Percentiles rank a stretch among this genome's conserved stretches.
phyloP scores from a whole-genome alignment of 2,888 invertebrate species.

The Oscheius onirici region DNA sequence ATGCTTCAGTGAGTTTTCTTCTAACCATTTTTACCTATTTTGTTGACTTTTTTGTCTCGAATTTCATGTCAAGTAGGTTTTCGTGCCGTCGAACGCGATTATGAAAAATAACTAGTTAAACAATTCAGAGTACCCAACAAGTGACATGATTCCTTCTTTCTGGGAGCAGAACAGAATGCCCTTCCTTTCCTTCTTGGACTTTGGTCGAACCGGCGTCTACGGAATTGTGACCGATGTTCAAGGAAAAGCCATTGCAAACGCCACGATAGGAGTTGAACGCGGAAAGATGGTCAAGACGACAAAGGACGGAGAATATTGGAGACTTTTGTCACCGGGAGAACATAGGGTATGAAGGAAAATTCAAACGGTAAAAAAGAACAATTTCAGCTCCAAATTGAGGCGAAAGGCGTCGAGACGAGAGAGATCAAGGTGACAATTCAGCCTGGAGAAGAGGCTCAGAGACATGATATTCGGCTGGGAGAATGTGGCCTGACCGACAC shows the following conservation, averaged over 20 bases:
- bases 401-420: constrained; percentile 52
- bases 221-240: constrained; percentile 55
- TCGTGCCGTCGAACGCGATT: too few species aligned
- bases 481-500: constrained; percentile 49
- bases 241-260: constrained; percentile 77
- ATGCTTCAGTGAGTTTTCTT: constrained; percentile 79
- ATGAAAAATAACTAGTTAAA: too few species aligned
- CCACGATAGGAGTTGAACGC: constrained; percentile 78
- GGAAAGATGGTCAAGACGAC: constrained; percentile 83
- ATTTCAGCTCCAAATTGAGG: constrained; percentile 55
- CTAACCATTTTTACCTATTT: too few species aligned
- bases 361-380: neutral
- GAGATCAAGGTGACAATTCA: constrained; percentile 44
- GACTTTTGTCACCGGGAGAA: constrained; percentile 82
- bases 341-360: constrained; percentile 42
- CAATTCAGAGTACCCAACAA: constrained; percentile 80
- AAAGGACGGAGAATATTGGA: constrained; percentile 89
- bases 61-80: too few species aligned
- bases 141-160: constrained; percentile 74
- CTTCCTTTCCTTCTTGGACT: constrained; percentile 85
- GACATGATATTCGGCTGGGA: constrained; percentile 46
- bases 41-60: too few species aligned
- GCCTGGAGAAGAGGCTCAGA: constrained; percentile 29
- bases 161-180: constrained; percentile 91
- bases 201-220: constrained; percentile 76